Base-by-base conservation (phyloP, 2,113 vertebrate genomes). In the Albula glossodonta region DNA sequence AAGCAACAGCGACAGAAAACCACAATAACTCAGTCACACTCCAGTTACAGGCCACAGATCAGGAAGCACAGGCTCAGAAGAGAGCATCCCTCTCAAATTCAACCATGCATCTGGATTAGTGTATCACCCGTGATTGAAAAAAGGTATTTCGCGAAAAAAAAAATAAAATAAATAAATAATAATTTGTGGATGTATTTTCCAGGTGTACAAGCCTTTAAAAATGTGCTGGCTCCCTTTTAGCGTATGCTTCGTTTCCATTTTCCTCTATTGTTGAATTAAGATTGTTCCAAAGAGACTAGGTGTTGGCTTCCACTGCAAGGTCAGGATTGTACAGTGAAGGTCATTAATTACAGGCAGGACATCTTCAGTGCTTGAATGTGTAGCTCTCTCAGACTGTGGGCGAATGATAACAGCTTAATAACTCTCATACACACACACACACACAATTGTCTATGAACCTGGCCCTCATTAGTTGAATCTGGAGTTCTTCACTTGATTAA, bases 261-360 rank as follows among this genome's bases (percentile, higher is more conserved):
- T 86, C 74, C 87, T 60, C 78, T 51, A 12, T n/a, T 83, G 87
- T 74, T 84, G 88, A 90, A 90, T 89, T 83, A 89, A 86, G 90
- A 87, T 60, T 0, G 7, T 87, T 79, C 87, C 88, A 86, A 80
- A 87, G 81, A 80, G 60, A 87, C 86, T 88, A 84, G 81, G 88
- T 87, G 83, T 87, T 49, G 81, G 70, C 6, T 77, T 85, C 70
- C 70, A 9, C 10, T 31, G 4, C n/a, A 2, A 7, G 2, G 22
- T 74, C 70, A 74, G 70, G 70, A 74, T 74, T 25, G n/a, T 10
- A 74, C 22, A 25, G 10, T 31, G 2, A 74, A 74, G 70, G 70
- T 74, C n/a, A 74, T 74, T 74, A 31, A 31, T 74, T 74, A 74
- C 70, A 74, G 70, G 9, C 70, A 31, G 22, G 70, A 31, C 9